Evolutionary conservation across 2,888 invertebrate genomes (phyloP).

Genomic region (Aethes cnicana): DNA sequence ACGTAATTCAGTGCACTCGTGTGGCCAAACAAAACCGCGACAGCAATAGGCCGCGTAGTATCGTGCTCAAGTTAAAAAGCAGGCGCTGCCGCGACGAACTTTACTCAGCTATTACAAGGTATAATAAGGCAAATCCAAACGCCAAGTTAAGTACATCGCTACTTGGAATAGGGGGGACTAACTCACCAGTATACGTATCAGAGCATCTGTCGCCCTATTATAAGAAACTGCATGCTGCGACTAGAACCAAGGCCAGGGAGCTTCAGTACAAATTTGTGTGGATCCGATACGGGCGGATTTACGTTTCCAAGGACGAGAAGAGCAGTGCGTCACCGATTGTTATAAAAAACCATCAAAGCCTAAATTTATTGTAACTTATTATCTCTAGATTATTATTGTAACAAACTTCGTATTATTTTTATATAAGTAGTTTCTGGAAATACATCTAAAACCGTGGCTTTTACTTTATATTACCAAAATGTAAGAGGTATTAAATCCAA

Average conservation of each 20-base stretch:
- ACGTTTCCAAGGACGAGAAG: not conserved
- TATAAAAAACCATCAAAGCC: not conserved
- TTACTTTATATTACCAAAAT: constrained; percentile 27
- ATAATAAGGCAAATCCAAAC: not conserved
- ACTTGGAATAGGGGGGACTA: not conserved
- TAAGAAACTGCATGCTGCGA: not conserved
- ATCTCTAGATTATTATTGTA: too few species aligned
- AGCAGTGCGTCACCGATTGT: not conserved
- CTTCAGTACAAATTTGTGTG: not conserved
- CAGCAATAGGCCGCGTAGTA: not conserved
- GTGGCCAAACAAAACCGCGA: constrained; percentile 1
- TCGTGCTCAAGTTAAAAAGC: not conserved
- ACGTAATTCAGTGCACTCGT: constrained; percentile 1
- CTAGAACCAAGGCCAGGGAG: not conserved
- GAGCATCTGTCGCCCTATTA: not conserved
- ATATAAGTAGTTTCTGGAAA: too few species aligned
- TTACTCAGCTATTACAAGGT: not conserved
- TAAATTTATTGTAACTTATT: not conserved
- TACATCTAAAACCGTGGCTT: too few species aligned
- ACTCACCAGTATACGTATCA: not conserved
- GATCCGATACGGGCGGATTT: not conserved
- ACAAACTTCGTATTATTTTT: too few species aligned
- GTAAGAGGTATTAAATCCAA: constrained; percentile 24
- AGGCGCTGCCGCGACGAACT: constrained; percentile 6
- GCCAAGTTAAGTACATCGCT: not conserved